A percentile compares a stretch with the other conserved stretches of the same genome.
Conservation (phyloP, 2,113 vertebrate genomes). For the human region GRCh38 chr6:61655501-61656000, state of each 20-base stretch:
- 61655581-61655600: neutral
- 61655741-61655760: neutral
- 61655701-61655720: neutral
- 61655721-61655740: neutral
- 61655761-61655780: constrained; percentile 15
- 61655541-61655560: neutral
- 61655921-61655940: constrained; percentile 50
- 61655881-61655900: constrained; percentile 62
- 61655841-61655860: neutral
- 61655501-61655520: too few relatives aligned
- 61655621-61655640: neutral
- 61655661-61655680: neutral
- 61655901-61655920: constrained; percentile 62
- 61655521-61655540: too few relatives aligned
- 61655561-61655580: neutral
- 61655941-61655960: constrained; percentile 54
- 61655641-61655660: neutral
- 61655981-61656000: constrained; percentile 50
- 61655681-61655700: neutral
- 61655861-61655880: neutral
- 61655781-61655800: constrained; percentile 60
- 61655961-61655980: constrained; percentile 68
- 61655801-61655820: constrained; percentile 33
- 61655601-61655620: neutral
- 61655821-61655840: constrained; percentile 65